Percentiles rank a stretch among this genome's conserved stretches.
Conservation (phyloP, 1,140 invertebrate species). For the Calycopis cecrops region DNA sequence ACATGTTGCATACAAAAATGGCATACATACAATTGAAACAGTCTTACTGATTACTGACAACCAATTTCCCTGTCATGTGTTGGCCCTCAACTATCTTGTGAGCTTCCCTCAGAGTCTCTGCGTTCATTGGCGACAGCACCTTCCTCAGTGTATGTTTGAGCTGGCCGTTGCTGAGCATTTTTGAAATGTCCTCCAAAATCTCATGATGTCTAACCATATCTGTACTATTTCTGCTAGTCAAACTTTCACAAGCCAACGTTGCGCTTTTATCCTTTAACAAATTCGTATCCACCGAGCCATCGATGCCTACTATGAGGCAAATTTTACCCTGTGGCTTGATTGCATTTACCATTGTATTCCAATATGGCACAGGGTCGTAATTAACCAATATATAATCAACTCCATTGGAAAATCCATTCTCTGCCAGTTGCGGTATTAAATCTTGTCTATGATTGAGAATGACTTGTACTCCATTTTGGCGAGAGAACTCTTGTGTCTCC, state of each 20-base stretch:
- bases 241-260: slow-evolving; percentile 58
- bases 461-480: slow-evolving; percentile 39
- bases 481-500: slow-evolving; percentile 44
- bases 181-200: slow-evolving; percentile 44
- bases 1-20: too few species aligned
- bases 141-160: slow-evolving; percentile 48
- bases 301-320: slow-evolving; percentile 55
- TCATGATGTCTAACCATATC: slow-evolving; percentile 48
- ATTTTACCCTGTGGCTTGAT: slow-evolving; percentile 61
- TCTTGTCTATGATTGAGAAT: slow-evolving; percentile 51
- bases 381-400: slow-evolving; percentile 61
- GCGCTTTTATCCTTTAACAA: slow-evolving; percentile 59
- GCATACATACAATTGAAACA: too few species aligned
- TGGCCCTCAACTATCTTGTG: slow-evolving; percentile 49
- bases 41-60: slow-evolving; percentile 21
- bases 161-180: slow-evolving; percentile 44
- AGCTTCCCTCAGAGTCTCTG: slow-evolving; percentile 46
- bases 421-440: slow-evolving; percentile 45
- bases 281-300: slow-evolving; percentile 45
- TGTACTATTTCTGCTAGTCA: slow-evolving; percentile 53
- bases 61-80: slow-evolving; percentile 47
- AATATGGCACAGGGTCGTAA: slow-evolving; percentile 60
- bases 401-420: slow-evolving; percentile 36
- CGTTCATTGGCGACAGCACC: slow-evolving; percentile 53
- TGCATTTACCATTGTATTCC: slow-evolving; percentile 51